Conservation (phyloP, 53 echinoderm and acorn worm genomes). For the Apostichopus leukothele region DNA sequence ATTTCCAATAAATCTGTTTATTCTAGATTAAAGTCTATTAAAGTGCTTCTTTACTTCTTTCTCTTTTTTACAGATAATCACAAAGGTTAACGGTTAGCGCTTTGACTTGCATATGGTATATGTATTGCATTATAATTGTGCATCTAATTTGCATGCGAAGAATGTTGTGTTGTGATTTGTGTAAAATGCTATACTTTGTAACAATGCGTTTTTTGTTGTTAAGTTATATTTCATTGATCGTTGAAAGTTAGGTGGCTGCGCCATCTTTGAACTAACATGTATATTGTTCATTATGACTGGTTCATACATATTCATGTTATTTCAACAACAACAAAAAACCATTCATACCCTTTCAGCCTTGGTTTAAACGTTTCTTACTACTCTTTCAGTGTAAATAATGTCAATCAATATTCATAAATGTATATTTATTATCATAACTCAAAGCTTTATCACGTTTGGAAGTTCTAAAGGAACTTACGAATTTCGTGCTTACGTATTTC, state of each 20-base stretch:
- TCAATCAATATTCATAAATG: conserved; percentile 19
- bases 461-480: background rate
- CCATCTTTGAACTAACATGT: conserved; percentile 9
- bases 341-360: conserved; percentile 35
- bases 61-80: too few relatives aligned
- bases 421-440: conserved; percentile 34
- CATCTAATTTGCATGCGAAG: background rate
- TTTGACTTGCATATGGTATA: background rate
- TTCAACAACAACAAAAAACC: conserved; percentile 1
- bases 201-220: background rate
- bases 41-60: too few relatives aligned
- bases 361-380: conserved; percentile 12
- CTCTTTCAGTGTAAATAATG: conserved; percentile 44
- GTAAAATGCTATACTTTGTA: background rate
- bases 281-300: conserved; percentile 22
- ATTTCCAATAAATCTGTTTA: too few relatives aligned
- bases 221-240: background rate
- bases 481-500: background rate
- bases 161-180: conserved; percentile 42
- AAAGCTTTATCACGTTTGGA: conserved; percentile 7
- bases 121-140: background rate
- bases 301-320: conserved; percentile 28
- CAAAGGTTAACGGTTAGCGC: too few relatives aligned
- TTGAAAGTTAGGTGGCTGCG: conserved; percentile 18
- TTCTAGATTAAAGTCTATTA: too few relatives aligned